Evolutionary conservation across 2,888 invertebrate species (phyloP), one percentile per base, ranked within the genome.

Genomic region (Tanypteryx hageni): DNA sequence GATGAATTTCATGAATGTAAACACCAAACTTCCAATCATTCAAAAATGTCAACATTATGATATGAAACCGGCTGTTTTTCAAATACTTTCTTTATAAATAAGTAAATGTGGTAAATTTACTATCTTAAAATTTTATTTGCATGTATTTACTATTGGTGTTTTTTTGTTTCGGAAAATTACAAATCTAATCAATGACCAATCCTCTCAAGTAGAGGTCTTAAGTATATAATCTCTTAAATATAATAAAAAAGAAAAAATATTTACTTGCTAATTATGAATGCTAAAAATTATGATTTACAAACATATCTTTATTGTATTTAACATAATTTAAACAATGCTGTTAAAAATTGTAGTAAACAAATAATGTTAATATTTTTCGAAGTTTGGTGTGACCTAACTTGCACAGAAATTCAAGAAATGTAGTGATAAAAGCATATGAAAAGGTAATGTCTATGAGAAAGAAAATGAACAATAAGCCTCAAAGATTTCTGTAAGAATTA

Each of bases 1-100:
- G 18, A 61, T 13, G n/a, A 61, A 18, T 61, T 76, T 18, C 8
- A 58, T n/a, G 89, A 18, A 64, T 31, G 64, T 44, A n/a, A 61
- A 68, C 64, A 64, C 89, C 89, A 89, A 31, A 68, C 89, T 89
- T 56, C 44, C 27, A 13, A 76, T 27, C 11, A 44, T 44, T 27
- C 11, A 76, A 9, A 4, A 27, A 27, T 27, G 13, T 76, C 22
- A 27, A 27, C 61, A 61, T 76, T 76, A 68, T 68, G 22, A 44
- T 44, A 44, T 44, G 44, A 44, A 44, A 44, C 44, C 1, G 44
- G 44, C 44, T 44, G 44, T 44, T 44, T 44, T 44, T 44, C 44
- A 44, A 44, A 44, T 44, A 44, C 44, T 5, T 44, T 44, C 44
- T 44, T 5, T 44, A 44, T 44, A 44, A 44, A 44, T 44, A 5